phyloP scores from a whole-genome alignment of 2,888 invertebrate genomes.

The Thecophora atra region DNA sequence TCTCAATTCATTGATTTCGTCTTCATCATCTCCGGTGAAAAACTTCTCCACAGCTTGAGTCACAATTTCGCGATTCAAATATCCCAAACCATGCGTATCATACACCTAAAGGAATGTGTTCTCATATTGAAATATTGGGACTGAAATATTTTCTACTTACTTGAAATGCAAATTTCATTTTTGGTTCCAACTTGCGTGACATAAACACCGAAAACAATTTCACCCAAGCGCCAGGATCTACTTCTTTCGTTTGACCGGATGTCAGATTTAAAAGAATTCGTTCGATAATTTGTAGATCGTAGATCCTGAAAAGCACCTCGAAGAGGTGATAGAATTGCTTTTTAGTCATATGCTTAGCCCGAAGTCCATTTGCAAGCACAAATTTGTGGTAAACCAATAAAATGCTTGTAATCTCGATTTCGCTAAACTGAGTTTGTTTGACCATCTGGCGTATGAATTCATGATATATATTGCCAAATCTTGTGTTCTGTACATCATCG shows the following conservation, averaged over 20 bases:
- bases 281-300: slow-evolving; percentile 75
- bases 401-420: slow-evolving; percentile 71
- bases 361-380: slow-evolving; percentile 64
- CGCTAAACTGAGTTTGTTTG: slow-evolving; percentile 70
- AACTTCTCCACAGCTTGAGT: slow-evolving; percentile 66
- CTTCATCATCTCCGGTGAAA: slow-evolving; percentile 70
- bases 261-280: slow-evolving; percentile 72
- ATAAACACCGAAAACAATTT: slow-evolving; percentile 75
- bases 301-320: slow-evolving; percentile 75
- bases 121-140: background rate
- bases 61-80: slow-evolving; percentile 77
- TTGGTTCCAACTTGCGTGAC: slow-evolving; percentile 75
- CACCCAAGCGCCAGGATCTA: slow-evolving; percentile 72
- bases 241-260: slow-evolving; percentile 65
- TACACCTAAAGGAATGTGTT: slow-evolving; percentile 65
- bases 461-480: slow-evolving; percentile 72
- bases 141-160: slow-evolving; percentile 57
- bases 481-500: slow-evolving; percentile 74
- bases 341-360: slow-evolving; percentile 64
- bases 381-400: slow-evolving; percentile 69
- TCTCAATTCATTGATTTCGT: slow-evolving; percentile 75
- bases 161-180: slow-evolving; percentile 74
- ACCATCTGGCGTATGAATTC: slow-evolving; percentile 69
- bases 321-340: slow-evolving; percentile 73
- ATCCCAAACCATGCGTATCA: slow-evolving; percentile 73